Percentiles rank a stretch among this genome's conserved stretches.
phyloP scores from a whole-genome alignment of 2,797 vertebrate species.

The Siniperca obscura region DNA sequence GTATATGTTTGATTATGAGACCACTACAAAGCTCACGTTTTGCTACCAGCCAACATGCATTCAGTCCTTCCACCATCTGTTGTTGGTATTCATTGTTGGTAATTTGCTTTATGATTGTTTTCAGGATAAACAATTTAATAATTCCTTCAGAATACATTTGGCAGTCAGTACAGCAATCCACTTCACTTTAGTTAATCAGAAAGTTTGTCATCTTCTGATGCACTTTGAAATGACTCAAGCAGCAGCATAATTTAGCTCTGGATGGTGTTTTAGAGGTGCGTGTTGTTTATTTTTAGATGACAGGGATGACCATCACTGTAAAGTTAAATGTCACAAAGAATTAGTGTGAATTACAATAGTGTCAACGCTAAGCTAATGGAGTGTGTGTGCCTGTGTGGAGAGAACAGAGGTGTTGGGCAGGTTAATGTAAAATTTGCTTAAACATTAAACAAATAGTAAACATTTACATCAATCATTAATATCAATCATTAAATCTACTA shows the following conservation, averaged over 20 bases:
- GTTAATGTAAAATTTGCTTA: slow-evolving; percentile 21
- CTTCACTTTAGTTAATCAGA: slow-evolving; percentile 27
- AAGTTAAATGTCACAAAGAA: slow-evolving; percentile 53
- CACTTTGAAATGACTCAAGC: slow-evolving; percentile 30
- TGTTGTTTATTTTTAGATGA: slow-evolving; percentile 55
- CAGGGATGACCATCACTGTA: slow-evolving; percentile 43
- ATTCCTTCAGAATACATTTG: slow-evolving; percentile 39
- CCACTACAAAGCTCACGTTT: slow-evolving; percentile 48
- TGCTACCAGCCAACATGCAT: slow-evolving; percentile 30
- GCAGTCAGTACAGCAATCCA: slow-evolving; percentile 16
- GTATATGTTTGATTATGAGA: slow-evolving; percentile 57
- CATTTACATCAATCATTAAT: not conserved
- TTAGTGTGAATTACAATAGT: slow-evolving; percentile 49
- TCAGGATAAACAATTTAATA: slow-evolving; percentile 18
- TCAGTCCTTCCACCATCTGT: slow-evolving; percentile 52
- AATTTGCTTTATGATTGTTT: slow-evolving; percentile 24
- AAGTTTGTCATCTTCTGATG: slow-evolving; percentile 39
- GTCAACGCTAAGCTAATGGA: slow-evolving; percentile 48
- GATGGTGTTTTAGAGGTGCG: slow-evolving; percentile 38
- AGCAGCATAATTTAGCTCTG: slow-evolving; percentile 20
- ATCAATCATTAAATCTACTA: not conserved
- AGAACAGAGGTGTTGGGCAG: not conserved
- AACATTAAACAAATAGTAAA: slow-evolving; percentile 13
- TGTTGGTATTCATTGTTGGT: slow-evolving; percentile 30
- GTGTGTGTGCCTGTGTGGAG: not conserved